phyloP scores from a whole-genome alignment of 2,888 invertebrate species.

The Drosophila kambysellisi region DNA sequence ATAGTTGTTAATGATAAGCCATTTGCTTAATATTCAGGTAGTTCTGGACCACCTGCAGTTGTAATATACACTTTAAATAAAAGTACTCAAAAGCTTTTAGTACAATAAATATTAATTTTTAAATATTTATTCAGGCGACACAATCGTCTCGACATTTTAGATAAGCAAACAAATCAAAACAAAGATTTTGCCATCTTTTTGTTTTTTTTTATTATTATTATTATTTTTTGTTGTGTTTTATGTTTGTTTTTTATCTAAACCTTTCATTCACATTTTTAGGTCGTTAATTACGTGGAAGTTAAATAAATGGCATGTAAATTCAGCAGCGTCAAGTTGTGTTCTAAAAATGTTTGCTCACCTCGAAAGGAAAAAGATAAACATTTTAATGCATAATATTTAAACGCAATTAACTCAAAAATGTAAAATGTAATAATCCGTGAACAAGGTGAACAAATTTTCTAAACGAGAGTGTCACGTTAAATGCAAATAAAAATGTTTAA shows the following conservation, averaged over 20 bases:
- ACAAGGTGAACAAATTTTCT: constrained; percentile 33
- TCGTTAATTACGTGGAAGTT: constrained; percentile 10
- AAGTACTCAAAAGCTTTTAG: constrained; percentile 13
- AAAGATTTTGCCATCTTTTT: constrained; percentile 23
- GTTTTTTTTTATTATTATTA: background rate
- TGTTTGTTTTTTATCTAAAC: constrained; percentile 34
- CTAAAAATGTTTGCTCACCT: constrained; percentile 50
- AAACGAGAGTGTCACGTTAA: constrained; percentile 43
- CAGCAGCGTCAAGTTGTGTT: constrained; percentile 6
- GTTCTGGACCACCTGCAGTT: background rate
- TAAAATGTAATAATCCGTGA: constrained; percentile 1
- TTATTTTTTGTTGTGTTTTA: constrained; percentile 14
- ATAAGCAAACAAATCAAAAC: constrained; percentile 50
- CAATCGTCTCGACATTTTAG: constrained; percentile 41
- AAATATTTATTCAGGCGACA: constrained; percentile 53
- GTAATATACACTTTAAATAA: background rate
- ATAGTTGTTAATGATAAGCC: background rate
- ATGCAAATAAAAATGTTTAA: constrained; percentile 41
- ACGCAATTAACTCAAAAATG: constrained; percentile 22
- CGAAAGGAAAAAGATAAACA: constrained; percentile 37
- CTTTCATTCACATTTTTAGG: constrained; percentile 46
- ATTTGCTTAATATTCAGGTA: background rate
- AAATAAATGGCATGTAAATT: constrained; percentile 35
- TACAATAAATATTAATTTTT: constrained; percentile 35
- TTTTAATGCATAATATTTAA: constrained; percentile 29